These are phyloP conservation scores for Athene noctua DNA, from an alignment of 2,113 vertebrate genomes.

Conservation along the genomic window DNA sequence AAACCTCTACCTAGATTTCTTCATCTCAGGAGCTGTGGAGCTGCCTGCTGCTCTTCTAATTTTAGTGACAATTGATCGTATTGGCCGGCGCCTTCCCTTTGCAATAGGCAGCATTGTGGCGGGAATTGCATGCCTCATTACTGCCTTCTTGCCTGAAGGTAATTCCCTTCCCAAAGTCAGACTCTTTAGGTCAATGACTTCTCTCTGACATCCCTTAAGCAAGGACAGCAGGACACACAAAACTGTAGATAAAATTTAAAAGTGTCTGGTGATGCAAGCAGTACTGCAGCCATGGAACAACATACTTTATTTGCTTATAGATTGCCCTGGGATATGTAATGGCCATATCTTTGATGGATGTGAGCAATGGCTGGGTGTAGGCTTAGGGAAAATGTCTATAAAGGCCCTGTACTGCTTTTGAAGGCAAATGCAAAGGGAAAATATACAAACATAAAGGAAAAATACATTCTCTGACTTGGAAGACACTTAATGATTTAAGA, in stretches of 20 bases:
- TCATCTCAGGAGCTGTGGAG: constrained; percentile 86
- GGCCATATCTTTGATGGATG: neutral
- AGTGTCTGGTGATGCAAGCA: neutral
- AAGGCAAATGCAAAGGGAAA: neutral
- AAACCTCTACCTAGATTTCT: constrained; percentile 89
- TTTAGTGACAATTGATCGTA: constrained; percentile 86
- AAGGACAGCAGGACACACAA: neutral
- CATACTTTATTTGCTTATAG: neutral
- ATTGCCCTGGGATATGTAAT: neutral
- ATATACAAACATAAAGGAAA: neutral
- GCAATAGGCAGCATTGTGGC: constrained; percentile 79
- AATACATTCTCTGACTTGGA: neutral
- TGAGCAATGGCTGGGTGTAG: neutral
- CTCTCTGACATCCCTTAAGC: neutral
- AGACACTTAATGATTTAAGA: neutral
- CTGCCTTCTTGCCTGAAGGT: constrained; percentile 88
- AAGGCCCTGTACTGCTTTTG: neutral
- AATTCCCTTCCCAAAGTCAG: neutral
- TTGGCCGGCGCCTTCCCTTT: constrained; percentile 88
- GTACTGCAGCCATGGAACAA: neutral
- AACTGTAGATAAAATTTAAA: neutral
- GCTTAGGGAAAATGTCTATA: neutral
- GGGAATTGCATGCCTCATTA: constrained; percentile 81
- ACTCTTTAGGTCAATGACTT: neutral
- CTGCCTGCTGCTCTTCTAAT: constrained; percentile 87